A percentile compares a stretch with the other conserved stretches of the same genome.
Conservation (phyloP, 2,113 vertebrate genomes). For the Aphyosemion australe region DNA sequence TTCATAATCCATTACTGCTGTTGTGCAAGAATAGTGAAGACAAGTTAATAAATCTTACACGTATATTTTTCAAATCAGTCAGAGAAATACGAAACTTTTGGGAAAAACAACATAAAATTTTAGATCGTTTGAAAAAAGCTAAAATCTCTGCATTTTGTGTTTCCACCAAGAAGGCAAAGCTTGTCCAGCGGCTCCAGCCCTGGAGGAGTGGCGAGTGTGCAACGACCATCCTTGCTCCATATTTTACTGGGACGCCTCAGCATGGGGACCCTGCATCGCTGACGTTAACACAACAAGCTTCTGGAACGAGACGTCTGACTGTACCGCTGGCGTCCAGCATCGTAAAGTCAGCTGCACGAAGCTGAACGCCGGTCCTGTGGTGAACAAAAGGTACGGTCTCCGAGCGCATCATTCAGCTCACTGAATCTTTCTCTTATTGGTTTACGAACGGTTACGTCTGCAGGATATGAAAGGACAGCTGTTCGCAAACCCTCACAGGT, state of each 20-base stretch:
- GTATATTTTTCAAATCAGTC: no score
- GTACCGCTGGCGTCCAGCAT: conserved; percentile 86
- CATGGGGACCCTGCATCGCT: conserved; percentile 87
- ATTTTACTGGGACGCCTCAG: conserved; percentile 88
- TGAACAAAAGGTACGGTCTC: conserved; percentile 85
- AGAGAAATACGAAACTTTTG: no score
- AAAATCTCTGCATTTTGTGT: background rate
- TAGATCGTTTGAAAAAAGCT: no score
- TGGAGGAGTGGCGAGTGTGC: conserved; percentile 89
- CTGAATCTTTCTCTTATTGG: background rate
- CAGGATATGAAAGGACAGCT: background rate
- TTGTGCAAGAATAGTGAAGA: no score
- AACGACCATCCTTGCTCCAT: conserved; percentile 85
- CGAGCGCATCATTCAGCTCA: background rate
- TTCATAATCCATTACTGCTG: no score
- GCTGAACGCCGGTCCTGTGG: conserved; percentile 83
- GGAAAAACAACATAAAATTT: no score
- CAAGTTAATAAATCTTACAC: no score
- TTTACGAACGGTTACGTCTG: background rate
- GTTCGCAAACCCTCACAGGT: background rate
- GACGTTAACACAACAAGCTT: conserved; percentile 70
- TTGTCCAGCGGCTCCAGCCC: conserved; percentile 83
- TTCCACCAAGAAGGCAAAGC: conserved; percentile 80
- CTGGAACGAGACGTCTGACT: conserved; percentile 76
- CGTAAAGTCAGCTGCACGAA: conserved; percentile 88